Conservation (phyloP, 2,797 vertebrate genomes). For the Etheostoma nigrum region DNA sequence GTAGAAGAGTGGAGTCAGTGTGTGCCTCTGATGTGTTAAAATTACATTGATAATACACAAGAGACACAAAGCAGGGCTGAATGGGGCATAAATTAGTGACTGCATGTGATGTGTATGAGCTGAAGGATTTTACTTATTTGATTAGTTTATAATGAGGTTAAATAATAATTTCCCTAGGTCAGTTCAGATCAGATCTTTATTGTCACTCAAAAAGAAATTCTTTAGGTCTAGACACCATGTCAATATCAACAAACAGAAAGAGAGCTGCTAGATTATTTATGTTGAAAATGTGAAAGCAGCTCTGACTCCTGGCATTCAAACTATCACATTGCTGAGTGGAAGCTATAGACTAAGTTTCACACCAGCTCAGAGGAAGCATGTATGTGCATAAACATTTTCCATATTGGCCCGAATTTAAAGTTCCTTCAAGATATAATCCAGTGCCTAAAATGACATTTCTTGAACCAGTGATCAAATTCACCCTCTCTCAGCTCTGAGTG, state of each 20-base stretch:
- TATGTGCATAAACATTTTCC: not conserved
- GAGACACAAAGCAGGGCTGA: not conserved
- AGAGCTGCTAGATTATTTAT: not conserved
- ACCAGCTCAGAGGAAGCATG: constrained; percentile 25
- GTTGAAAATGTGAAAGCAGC: constrained; percentile 23
- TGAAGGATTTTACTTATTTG: not conserved
- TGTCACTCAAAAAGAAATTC: not conserved
- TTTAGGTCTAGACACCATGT: not conserved
- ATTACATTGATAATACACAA: not conserved
- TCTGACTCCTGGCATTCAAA: constrained; percentile 53
- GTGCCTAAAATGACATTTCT: constrained; percentile 7
- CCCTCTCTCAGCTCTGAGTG: constrained; percentile 16
- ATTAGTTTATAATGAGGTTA: constrained; percentile 21
- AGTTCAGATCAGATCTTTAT: constrained; percentile 7
- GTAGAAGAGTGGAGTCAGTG: constrained; percentile 28
- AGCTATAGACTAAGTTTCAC: constrained; percentile 45
- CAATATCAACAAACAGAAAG: constrained; percentile 11
- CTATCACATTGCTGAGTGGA: constrained; percentile 61
- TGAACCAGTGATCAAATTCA: constrained; percentile 33
- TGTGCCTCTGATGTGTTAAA: constrained; percentile 36
- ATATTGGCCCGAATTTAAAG: constrained; percentile 10
- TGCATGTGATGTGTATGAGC: constrained; percentile 13
- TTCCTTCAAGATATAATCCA: constrained; percentile 11
- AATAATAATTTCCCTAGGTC: not conserved
- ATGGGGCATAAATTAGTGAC: constrained; percentile 8